Evolutionary conservation across 2,888 invertebrate genomes (phyloP).

Genomic region (Aspidiotus rigidus): DNA sequence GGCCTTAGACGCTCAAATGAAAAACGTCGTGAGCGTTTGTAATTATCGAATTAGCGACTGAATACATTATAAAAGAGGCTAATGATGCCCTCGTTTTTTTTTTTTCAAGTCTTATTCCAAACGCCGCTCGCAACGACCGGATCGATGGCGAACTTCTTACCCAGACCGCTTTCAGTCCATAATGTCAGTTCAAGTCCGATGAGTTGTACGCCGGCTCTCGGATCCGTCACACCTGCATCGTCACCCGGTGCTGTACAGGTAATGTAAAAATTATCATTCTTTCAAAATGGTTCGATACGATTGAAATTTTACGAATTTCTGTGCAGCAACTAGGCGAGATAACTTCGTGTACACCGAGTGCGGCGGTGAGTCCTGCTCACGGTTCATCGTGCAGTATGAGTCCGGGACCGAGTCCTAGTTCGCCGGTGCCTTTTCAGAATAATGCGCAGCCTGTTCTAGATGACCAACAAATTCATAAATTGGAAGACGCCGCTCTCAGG

Average conservation of each 20-base stretch:
- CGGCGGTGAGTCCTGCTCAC: conserved; percentile 22
- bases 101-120: conserved; percentile 57
- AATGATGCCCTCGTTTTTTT: not conserved
- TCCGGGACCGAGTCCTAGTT: conserved; percentile 47
- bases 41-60: not conserved
- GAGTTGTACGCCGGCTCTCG: conserved; percentile 21
- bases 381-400: conserved; percentile 36
- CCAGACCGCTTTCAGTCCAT: conserved; percentile 28
- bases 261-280: not conserved
- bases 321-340: conserved; percentile 31
- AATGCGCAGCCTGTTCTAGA: conserved; percentile 63
- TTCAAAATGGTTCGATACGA: not conserved
- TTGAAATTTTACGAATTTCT: not conserved
- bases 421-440: conserved; percentile 42
- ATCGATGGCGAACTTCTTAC: conserved; percentile 8
- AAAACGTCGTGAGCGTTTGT: not conserved
- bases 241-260: conserved; percentile 28
- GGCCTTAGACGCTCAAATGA: not conserved
- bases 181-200: conserved; percentile 28
- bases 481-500: conserved; percentile 73
- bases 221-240: conserved; percentile 22
- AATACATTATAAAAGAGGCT: not conserved
- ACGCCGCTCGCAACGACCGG: conserved; percentile 45
- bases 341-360: conserved; percentile 37
- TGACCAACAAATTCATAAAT: conserved; percentile 72